Evolutionary conservation across 2,113 vertebrate genomes (phyloP).

Genomic region (Hemibagrus wyckioides): DNA sequence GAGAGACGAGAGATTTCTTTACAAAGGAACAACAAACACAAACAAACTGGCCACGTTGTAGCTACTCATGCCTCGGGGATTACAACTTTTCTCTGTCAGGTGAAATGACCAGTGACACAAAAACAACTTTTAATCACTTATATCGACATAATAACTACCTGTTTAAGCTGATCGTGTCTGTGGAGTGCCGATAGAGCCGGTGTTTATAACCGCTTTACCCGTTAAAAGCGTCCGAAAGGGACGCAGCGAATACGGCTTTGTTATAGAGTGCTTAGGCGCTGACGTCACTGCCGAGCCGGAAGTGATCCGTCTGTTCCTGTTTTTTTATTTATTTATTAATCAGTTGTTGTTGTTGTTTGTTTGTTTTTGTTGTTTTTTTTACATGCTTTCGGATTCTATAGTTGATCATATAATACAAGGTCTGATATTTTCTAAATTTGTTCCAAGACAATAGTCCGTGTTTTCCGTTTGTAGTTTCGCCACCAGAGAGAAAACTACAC

Average conservation of each 20-base stretch:
- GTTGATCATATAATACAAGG: background rate
- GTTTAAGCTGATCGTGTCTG: too few species aligned
- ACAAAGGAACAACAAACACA: slow-evolving; percentile 5
- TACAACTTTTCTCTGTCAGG: background rate
- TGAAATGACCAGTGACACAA: background rate
- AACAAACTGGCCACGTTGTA: slow-evolving; percentile 48
- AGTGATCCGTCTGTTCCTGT: background rate
- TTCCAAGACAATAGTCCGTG: background rate
- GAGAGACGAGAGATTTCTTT: background rate
- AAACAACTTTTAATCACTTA: background rate
- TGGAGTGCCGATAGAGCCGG: rapidly evolving
- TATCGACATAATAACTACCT: background rate
- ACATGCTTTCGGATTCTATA: too few species aligned
- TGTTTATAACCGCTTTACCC: background rate
- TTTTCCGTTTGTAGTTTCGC: background rate
- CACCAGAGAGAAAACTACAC: background rate
- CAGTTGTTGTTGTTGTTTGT: too few species aligned
- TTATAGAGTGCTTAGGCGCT: background rate
- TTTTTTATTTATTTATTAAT: background rate
- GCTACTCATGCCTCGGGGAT: background rate
- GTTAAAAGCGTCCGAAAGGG: background rate
- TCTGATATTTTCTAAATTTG: background rate
- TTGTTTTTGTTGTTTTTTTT: background rate
- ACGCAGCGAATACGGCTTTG: slow-evolving; percentile 8
- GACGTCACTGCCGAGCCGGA: slow-evolving; percentile 18